Conservation (phyloP, 1,140 invertebrate species). For the Lutraria rhynchaena region DNA sequence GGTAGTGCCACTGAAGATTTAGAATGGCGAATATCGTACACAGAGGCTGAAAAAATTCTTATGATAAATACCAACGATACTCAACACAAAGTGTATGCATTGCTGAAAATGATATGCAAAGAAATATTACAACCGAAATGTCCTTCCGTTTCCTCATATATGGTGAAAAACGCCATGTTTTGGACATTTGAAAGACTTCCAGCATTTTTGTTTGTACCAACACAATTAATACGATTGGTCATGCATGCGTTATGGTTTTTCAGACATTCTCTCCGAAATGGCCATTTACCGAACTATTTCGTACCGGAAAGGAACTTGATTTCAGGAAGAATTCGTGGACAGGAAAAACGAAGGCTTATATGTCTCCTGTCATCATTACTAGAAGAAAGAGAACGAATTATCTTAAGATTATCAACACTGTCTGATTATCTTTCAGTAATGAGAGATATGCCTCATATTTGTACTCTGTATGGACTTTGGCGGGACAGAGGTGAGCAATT, state of each 20-base stretch:
- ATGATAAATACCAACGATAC: constrained; percentile 7
- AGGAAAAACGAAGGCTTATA: background rate
- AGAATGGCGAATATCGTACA: constrained; percentile 40
- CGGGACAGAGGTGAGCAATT: no score
- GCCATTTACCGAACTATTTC: constrained; percentile 23
- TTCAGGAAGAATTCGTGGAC: background rate
- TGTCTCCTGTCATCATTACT: background rate
- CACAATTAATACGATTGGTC: background rate
- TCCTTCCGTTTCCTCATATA: constrained; percentile 13
- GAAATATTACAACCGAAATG: background rate
- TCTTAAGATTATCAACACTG: no score
- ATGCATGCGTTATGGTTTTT: background rate
- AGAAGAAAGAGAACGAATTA: background rate
- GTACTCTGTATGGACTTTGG: no score
- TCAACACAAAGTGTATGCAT: constrained; percentile 26
- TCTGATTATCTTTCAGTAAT: no score
- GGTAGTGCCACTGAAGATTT: constrained; percentile 1
- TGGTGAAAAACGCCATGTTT: constrained; percentile 38
- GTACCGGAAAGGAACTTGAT: constrained; percentile 30
- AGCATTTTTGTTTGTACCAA: background rate
- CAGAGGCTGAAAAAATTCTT: constrained; percentile 5
- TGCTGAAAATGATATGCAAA: constrained; percentile 20
- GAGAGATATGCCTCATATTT: no score
- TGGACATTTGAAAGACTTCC: constrained; percentile 24
- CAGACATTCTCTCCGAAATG: constrained; percentile 5